Conservation (phyloP, 2,113 vertebrate species). For the Apodemus speciosus region DNA sequence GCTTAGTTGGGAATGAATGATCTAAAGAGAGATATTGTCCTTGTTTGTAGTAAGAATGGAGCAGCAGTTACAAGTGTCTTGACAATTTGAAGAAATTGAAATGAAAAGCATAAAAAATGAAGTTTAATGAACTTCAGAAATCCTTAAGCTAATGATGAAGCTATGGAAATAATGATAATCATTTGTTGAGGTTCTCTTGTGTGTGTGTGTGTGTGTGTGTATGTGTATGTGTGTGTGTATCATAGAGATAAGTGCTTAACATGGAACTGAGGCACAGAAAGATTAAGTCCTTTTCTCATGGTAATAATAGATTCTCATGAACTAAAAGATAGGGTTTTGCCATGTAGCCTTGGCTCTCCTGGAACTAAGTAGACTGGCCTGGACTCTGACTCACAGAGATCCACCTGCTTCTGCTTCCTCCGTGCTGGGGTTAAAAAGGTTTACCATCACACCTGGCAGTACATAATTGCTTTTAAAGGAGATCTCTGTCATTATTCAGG, state of each 20-base stretch:
- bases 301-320: background rate
- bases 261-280: background rate
- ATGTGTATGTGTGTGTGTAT: background rate
- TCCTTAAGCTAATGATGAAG: background rate
- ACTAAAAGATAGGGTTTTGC: background rate
- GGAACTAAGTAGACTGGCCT: background rate
- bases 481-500: background rate
- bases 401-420: background rate
- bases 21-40: background rate
- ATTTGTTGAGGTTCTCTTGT: background rate
- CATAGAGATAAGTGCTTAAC: background rate
- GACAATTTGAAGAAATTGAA: background rate
- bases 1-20: constrained; percentile 4
- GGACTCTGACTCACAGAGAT: background rate
- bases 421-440: background rate
- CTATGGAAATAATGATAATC: background rate
- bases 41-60: background rate
- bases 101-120: background rate
- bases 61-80: background rate
- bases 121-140: background rate
- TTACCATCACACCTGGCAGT: background rate
- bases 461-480: background rate
- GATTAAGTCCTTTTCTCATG: background rate
- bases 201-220: background rate
- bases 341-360: background rate